Conservation (phyloP, 2,113 vertebrate genomes). For the Pipa parva region DNA sequence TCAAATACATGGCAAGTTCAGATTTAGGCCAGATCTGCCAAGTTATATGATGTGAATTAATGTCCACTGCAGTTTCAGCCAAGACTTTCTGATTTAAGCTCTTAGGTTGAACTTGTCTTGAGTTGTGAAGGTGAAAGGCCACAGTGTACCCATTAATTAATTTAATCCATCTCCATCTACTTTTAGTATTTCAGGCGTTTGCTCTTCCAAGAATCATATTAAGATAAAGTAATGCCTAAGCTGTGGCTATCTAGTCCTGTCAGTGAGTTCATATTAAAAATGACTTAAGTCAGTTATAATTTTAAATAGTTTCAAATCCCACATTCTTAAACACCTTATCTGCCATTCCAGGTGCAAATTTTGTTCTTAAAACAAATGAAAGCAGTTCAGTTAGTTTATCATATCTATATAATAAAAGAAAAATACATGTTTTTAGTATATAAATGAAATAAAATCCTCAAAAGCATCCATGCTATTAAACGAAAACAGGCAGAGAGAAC, state of each 20-base stretch:
- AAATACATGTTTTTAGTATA: background rate
- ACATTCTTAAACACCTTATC: no score
- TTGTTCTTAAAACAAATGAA: no score
- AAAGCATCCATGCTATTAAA: background rate
- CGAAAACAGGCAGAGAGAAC: background rate
- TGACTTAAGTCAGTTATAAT: constrained; percentile 43
- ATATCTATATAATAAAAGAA: background rate
- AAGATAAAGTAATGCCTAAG: constrained; percentile 54
- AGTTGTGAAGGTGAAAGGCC: constrained; percentile 64
- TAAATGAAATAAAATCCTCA: constrained; percentile 14
- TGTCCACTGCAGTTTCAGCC: constrained; percentile 60
- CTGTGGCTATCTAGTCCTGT: constrained; percentile 40
- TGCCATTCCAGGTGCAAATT: no score
- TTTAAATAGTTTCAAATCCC: constrained; percentile 45
- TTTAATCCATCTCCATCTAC: constrained; percentile 66
- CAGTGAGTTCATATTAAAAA: constrained; percentile 44
- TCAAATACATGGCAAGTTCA: constrained; percentile 65
- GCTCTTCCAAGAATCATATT: constrained; percentile 56
- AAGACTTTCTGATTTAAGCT: constrained; percentile 70
- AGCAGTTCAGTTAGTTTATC: background rate
- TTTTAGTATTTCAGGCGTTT: constrained; percentile 61
- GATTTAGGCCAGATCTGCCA: constrained; percentile 69
- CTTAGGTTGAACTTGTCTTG: constrained; percentile 66
- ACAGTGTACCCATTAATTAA: constrained; percentile 67
- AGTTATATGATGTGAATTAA: constrained; percentile 72